Evolutionary conservation across 1,140 invertebrate species (phyloP).

Genomic region (Eriosoma lanigerum): DNA sequence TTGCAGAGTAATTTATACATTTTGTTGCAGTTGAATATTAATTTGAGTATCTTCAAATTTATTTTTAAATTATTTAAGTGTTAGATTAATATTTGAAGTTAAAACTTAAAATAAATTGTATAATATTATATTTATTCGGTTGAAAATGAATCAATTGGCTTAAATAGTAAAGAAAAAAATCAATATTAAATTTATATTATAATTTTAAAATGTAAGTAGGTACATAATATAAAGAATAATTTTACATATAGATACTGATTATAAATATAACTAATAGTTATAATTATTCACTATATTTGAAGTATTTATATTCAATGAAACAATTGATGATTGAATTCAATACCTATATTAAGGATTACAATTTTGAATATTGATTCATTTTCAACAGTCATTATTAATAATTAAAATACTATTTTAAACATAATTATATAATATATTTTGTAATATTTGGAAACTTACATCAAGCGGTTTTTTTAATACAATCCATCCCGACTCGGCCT

Average conservation of each 20-base stretch:
- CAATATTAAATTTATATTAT: too few species aligned
- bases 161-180: too few species aligned
- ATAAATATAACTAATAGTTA: too few species aligned
- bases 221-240: too few species aligned
- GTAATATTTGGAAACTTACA: conserved; percentile 70
- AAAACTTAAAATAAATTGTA: neutral
- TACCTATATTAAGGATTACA: neutral
- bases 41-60: neutral
- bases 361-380: neutral
- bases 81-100: conserved; percentile 4
- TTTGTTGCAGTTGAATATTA: conserved; percentile 35
- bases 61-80: conserved; percentile 1
- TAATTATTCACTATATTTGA: too few species aligned
- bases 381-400: neutral
- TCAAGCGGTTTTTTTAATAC: conserved; percentile 89
- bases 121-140: neutral
- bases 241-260: too few species aligned
- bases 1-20: neutral
- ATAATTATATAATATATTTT: neutral
- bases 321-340: too few species aligned
- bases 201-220: too few species aligned
- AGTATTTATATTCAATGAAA: too few species aligned
- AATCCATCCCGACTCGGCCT: conserved; percentile 94
- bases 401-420: neutral
- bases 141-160: neutral